Conservation (phyloP, 2,888 invertebrate genomes). For the Eretmocerus hayati region DNA sequence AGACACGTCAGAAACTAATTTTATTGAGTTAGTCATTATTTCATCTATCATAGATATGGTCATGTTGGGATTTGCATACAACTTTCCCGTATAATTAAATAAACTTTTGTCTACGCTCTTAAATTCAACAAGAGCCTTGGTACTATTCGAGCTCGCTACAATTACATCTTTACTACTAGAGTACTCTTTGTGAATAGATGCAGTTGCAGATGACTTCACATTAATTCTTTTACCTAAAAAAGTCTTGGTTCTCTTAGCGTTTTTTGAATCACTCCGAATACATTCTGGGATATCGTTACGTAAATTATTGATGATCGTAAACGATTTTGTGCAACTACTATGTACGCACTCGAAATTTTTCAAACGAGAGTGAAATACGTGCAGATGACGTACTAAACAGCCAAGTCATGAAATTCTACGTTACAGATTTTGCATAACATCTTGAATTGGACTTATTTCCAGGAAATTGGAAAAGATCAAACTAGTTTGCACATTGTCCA, state of each 20-base stretch:
- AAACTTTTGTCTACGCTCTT: not conserved
- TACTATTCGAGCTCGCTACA: constrained; percentile 24
- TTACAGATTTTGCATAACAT: not conserved
- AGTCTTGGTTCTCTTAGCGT: not conserved
- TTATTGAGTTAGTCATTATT: not conserved
- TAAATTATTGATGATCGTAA: not conserved
- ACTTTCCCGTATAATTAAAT: not conserved
- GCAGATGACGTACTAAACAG: not conserved
- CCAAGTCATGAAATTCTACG: not conserved
- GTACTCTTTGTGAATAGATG: not conserved
- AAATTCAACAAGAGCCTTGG: constrained; percentile 22
- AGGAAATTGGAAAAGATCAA: not conserved
- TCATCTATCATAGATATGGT: not conserved
- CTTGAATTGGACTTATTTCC: not conserved
- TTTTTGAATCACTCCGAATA: too few species aligned
- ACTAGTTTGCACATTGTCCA: too few species aligned
- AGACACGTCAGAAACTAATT: not conserved
- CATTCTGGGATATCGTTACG: not conserved
- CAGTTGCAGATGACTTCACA: too few species aligned
- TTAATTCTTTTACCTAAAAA: too few species aligned
- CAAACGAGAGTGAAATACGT: not conserved
- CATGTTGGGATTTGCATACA: not conserved
- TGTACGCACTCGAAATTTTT: not conserved
- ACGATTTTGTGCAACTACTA: not conserved
- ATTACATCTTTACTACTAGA: not conserved